Percentiles rank a stretch among this genome's conserved stretches.
Conservation (phyloP, 2,113 vertebrate genomes). For the Xerus inauris region DNA sequence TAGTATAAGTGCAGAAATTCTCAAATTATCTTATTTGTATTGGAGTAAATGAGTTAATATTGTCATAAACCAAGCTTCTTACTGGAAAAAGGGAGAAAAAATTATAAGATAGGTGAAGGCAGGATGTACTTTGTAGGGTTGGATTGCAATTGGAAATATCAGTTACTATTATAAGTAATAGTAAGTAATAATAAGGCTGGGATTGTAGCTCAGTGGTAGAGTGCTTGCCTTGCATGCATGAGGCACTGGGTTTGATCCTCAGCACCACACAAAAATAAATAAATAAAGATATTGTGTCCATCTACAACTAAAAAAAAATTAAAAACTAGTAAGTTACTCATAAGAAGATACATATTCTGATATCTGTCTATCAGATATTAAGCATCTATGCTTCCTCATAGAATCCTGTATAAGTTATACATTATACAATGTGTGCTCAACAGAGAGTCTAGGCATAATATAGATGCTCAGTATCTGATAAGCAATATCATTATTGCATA, state of each 20-base stretch:
- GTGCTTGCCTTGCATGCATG: no score
- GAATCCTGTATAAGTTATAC: neutral
- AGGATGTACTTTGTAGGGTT: neutral
- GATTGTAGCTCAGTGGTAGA: no score
- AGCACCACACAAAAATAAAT: no score
- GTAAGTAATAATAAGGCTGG: no score
- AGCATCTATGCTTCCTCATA: neutral
- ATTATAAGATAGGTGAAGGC: neutral
- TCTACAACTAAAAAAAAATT: no score
- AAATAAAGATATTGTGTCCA: no score
- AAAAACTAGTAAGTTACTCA: neutral
- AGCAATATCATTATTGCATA: neutral
- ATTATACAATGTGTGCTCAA: neutral
- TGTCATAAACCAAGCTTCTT: constrained; percentile 18
- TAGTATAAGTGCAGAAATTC: neutral
- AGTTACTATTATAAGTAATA: no score
- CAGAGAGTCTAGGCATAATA: neutral
- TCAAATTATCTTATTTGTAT: neutral
- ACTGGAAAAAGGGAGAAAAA: neutral
- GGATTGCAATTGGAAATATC: neutral
- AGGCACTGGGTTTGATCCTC: no score
- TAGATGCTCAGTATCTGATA: neutral
- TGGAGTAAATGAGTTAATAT: neutral
- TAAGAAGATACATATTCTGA: neutral
- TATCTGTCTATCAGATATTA: neutral